Base-by-base conservation (phyloP, 2,888 invertebrate species). In the Apotomis betuletana region DNA sequence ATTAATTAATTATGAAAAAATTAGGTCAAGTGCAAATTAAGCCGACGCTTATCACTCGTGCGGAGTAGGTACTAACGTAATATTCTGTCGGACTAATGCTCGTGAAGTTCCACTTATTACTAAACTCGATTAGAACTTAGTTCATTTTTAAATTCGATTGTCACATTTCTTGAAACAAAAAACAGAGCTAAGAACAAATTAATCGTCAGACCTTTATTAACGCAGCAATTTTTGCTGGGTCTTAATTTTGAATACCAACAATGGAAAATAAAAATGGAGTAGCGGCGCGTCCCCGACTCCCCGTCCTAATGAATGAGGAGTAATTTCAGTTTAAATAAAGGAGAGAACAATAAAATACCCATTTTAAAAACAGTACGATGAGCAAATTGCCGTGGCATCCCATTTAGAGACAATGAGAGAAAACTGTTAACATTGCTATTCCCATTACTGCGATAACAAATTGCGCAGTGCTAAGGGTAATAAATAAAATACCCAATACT, bases 171-270 rank as follows among this genome's bases (percentile, higher is more conserved):
- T 78, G 76, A 78, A 80, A 83, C 80, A 79, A 81, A 84, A 75
- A 84, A 87, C 83, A 85, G 80, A 86, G 85, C 83, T 85, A 81
- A 86, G 86, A 86, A 78, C 82, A 86, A 81, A 90, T 90, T 88
- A 88, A 89, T 87, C 82, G 83, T 76, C 79, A 80, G 82, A 85
- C 87, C 86, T 89, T 88, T 91, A 91, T 90, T 91, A 91, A 88
- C 91, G 90, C 87, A 90, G 88, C 90, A 90, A 91, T 90, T 90
- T 88, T 90, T 88, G 83, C 87, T 86, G 86, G 81, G 82, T 89
- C 89, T 91, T 90, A 90, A 91, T 91, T 91, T 92, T 85, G 87
- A 90, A 90, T 90, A 90, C 88, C 90, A 91, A 90, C 91, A 91
- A 91, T 91, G 90, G 87, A 87, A 90, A 88, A 90, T 90, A 90